Evolutionary conservation across 2,888 invertebrate species (phyloP).

Genomic region (Hirtodrosophila histrioides): DNA sequence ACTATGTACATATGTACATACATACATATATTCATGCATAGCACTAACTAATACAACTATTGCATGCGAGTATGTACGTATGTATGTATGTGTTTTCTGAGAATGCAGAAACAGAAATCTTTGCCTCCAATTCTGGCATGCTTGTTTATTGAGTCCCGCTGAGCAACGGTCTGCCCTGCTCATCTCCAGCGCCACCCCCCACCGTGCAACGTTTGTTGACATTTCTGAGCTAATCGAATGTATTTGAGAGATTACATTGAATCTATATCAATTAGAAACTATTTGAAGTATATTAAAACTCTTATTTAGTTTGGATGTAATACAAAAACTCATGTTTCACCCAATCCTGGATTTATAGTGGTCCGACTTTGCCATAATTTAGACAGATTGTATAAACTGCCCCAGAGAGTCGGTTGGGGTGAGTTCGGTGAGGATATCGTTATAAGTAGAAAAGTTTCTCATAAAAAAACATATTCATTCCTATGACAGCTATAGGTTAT

Average conservation of each 20-base stretch:
- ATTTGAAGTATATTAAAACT: too few species aligned
- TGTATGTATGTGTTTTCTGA: conserved; percentile 13
- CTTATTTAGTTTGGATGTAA: too few species aligned
- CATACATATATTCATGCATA: not conserved
- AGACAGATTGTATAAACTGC: too few species aligned
- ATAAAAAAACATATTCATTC: too few species aligned
- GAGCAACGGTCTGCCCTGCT: not conserved
- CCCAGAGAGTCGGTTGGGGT: too few species aligned
- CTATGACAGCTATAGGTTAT: too few species aligned
- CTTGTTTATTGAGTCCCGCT: conserved; percentile 20
- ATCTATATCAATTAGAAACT: conserved; percentile 15
- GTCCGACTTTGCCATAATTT: too few species aligned
- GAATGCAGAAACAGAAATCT: conserved; percentile 34
- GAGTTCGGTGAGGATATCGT: too few species aligned
- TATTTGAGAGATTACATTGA: not conserved
- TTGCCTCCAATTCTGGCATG: conserved; percentile 7
- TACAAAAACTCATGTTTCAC: too few species aligned
- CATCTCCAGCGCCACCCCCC: not conserved
- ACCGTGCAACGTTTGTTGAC: not conserved
- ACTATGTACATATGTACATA: not conserved
- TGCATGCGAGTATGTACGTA: conserved; percentile 9
- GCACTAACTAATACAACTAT: conserved; percentile 21
- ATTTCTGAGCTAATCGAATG: not conserved
- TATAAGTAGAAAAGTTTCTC: too few species aligned
- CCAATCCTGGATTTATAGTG: too few species aligned